phyloP scores from a whole-genome alignment of 2,888 invertebrate species.

The Nomada flava region DNA sequence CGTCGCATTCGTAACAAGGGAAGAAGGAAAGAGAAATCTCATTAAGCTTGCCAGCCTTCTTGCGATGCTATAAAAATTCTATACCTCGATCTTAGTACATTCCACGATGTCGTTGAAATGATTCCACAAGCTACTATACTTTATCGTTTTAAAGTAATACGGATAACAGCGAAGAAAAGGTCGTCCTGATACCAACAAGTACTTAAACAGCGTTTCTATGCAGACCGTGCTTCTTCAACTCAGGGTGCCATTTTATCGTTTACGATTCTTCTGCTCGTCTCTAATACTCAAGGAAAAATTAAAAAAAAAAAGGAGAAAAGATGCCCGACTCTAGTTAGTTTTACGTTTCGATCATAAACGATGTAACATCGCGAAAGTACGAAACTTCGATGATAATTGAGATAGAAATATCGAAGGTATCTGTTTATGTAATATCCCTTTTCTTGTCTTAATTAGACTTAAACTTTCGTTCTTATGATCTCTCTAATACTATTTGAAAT shows the following conservation, averaged over 20 bases:
- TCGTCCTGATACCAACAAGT: conserved; percentile 39
- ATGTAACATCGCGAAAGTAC: conserved; percentile 26
- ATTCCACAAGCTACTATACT: conserved; percentile 23
- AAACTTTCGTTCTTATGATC: conserved; percentile 45
- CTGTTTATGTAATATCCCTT: conserved; percentile 5
- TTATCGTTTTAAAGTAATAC: background rate
- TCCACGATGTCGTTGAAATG: conserved; percentile 41
- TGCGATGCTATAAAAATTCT: conserved; percentile 43
- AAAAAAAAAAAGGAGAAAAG: background rate
- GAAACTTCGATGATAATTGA: conserved; percentile 20
- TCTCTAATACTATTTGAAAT: conserved; percentile 48
- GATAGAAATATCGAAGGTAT: too few species aligned
- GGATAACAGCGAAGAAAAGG: conserved; percentile 8
- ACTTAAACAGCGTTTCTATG: conserved; percentile 56
- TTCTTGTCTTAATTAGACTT: conserved; percentile 5
- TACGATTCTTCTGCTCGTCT: conserved; percentile 45
- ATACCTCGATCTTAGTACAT: conserved; percentile 65
- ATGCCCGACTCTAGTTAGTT: conserved; percentile 29
- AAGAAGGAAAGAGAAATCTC: background rate
- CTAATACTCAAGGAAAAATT: conserved; percentile 45
- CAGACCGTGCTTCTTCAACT: conserved; percentile 80
- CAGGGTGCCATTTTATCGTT: conserved; percentile 82
- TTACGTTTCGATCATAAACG: conserved; percentile 14
- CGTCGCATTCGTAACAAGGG: conserved; percentile 79
- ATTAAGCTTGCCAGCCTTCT: conserved; percentile 1